A percentile compares a stretch with the other conserved stretches of the same genome.
Conservation (phyloP, 1,140 invertebrate species). For the Drosophila nikananu region DNA sequence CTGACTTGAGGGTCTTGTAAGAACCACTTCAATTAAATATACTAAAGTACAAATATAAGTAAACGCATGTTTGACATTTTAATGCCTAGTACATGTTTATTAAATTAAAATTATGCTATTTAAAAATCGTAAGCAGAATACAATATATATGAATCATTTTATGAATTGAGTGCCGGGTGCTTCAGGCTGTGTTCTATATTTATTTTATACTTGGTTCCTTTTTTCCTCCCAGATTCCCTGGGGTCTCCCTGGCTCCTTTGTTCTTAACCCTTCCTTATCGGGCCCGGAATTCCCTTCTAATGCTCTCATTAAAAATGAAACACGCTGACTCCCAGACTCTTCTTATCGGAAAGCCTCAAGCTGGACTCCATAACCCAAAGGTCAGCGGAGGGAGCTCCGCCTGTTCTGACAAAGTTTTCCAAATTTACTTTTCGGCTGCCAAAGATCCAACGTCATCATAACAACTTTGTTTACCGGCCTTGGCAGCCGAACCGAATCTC, state of each 20-base stretch:
- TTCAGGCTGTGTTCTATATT: background rate
- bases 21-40: background rate
- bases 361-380: constrained; percentile 16
- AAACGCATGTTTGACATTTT: background rate
- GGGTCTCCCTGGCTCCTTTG: background rate
- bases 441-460: constrained; percentile 71
- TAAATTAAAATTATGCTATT: background rate
- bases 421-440: constrained; percentile 40
- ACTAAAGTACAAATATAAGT: background rate
- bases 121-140: background rate
- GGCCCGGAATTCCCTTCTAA: constrained; percentile 19
- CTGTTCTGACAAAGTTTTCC: constrained; percentile 15
- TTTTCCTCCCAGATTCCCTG: background rate
- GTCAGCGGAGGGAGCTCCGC: constrained; percentile 1
- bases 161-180: background rate
- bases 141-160: background rate
- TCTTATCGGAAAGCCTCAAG: constrained; percentile 7
- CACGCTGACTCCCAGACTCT: constrained; percentile 16
- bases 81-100: too few relatives aligned
- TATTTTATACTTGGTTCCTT: background rate
- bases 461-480: constrained; percentile 76
- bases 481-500: constrained; percentile 55
- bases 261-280: constrained; percentile 18
- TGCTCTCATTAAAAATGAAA: constrained; percentile 69
- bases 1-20: background rate